Percentiles rank a stretch among this genome's conserved stretches.
These are phyloP conservation scores for Pachymerium ferrugineum DNA, from an alignment of 2,888 invertebrate genomes.

Conservation along the genomic window DNA sequence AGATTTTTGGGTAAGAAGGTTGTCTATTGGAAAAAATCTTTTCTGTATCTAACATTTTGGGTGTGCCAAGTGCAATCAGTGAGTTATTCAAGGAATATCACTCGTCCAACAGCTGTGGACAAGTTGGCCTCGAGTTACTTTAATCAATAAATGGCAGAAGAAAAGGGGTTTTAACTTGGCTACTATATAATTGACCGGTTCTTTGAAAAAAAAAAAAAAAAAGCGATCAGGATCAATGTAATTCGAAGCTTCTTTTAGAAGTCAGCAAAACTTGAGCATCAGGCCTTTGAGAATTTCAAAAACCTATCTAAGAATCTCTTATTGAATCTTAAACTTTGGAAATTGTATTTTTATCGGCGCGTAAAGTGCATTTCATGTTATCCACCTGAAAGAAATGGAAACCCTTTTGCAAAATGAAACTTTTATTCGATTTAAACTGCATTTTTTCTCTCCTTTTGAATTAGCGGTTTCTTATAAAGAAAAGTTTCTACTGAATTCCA, in stretches of 20 bases:
- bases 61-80: neutral
- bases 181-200: neutral
- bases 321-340: constrained; percentile 2
- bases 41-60: neutral
- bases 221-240: neutral
- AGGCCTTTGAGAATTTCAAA: neutral
- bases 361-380: neutral
- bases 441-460: neutral
- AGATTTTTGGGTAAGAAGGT: neutral
- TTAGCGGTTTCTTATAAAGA: no score
- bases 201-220: neutral
- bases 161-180: neutral
- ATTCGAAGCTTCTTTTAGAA: neutral
- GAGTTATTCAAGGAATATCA: neutral
- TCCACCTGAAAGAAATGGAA: neutral
- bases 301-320: neutral
- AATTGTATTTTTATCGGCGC: neutral
- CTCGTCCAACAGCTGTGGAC: neutral
- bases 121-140: neutral
- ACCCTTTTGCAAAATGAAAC: neutral
- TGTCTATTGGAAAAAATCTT: neutral
- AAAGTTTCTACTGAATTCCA: no score
- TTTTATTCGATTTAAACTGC: neutral
- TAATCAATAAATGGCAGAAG: neutral
- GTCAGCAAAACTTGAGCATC: neutral